phyloP scores from a whole-genome alignment of 1,140 invertebrate genomes.

The Drosophila baimaii region DNA sequence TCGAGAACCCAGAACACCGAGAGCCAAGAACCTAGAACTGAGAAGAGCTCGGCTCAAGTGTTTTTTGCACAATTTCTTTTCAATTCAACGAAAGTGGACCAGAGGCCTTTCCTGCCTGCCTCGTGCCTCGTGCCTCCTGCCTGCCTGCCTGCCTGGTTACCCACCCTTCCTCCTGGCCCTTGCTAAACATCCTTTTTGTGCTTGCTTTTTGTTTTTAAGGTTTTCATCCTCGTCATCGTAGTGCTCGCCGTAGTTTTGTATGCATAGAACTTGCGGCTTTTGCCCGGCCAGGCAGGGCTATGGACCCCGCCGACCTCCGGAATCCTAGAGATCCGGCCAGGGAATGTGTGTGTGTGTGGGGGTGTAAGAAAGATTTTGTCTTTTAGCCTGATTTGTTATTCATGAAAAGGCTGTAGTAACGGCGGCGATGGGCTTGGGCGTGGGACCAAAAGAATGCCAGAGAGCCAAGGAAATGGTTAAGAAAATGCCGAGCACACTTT shows the following conservation, averaged over 20 bases:
- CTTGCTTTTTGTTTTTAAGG: constrained; percentile 67
- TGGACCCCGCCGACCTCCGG: constrained; percentile 34
- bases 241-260: constrained; percentile 60
- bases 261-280: constrained; percentile 79
- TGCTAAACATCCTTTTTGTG: constrained; percentile 63
- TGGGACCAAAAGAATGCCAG: constrained; percentile 43
- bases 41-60: constrained; percentile 67
- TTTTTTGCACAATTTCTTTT: constrained; percentile 82
- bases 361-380: constrained; percentile 66
- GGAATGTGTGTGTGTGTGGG: constrained; percentile 5
- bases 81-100: constrained; percentile 80
- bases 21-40: constrained; percentile 37
- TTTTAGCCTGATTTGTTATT: constrained; percentile 81
- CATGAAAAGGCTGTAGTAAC: constrained; percentile 73
- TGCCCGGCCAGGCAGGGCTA: constrained; percentile 61
- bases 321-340: constrained; percentile 17
- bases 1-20: constrained; percentile 29
- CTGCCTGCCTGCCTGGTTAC: not conserved
- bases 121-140: too few relatives aligned
- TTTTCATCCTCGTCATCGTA: constrained; percentile 60
- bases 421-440: constrained; percentile 13
- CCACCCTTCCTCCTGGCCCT: constrained; percentile 23
- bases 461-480: constrained; percentile 70
- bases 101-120: constrained; percentile 32
- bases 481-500: constrained; percentile 75